Evolutionary conservation across 2,113 vertebrate genomes (phyloP).

Genomic region (Oncorhynchus masou): DNA sequence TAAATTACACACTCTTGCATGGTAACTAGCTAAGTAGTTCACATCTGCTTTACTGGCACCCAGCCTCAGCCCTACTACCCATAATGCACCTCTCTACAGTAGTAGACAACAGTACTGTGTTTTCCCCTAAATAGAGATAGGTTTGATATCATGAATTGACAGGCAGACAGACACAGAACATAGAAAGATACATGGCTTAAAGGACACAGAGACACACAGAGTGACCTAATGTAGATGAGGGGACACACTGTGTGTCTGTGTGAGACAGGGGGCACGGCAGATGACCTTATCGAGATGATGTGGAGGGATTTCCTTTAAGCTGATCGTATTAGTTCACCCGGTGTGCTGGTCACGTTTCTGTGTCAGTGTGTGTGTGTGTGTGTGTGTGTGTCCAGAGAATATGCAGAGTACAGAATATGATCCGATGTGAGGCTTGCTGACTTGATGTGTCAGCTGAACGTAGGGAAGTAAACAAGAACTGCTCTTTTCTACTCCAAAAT

Average conservation of each 20-base stretch:
- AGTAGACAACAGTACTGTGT: too few species aligned
- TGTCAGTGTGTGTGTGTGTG: constrained; percentile 2
- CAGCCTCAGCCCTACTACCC: too few species aligned
- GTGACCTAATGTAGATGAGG: too few species aligned
- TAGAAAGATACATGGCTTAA: too few species aligned
- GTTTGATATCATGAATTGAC: too few species aligned
- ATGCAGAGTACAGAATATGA: constrained; percentile 36
- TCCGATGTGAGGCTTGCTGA: constrained; percentile 20
- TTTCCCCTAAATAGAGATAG: too few species aligned
- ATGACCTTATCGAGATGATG: constrained; percentile 63
- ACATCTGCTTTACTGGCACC: too few species aligned
- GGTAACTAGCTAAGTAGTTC: too few species aligned
- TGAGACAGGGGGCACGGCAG: not conserved
- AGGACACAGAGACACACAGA: too few species aligned
- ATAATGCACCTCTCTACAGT: too few species aligned
- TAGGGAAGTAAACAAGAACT: not conserved
- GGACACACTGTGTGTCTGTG: too few species aligned
- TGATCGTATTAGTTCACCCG: constrained; percentile 52
- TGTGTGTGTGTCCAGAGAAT: not conserved
- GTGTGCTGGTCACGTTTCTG: not conserved
- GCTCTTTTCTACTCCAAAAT: not conserved
- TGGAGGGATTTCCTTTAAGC: constrained; percentile 60
- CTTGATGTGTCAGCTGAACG: not conserved
- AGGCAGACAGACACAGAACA: too few species aligned
- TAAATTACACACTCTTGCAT: not conserved